Conservation (phyloP, 2,797 vertebrate genomes). For the Nyctalus aviator region DNA sequence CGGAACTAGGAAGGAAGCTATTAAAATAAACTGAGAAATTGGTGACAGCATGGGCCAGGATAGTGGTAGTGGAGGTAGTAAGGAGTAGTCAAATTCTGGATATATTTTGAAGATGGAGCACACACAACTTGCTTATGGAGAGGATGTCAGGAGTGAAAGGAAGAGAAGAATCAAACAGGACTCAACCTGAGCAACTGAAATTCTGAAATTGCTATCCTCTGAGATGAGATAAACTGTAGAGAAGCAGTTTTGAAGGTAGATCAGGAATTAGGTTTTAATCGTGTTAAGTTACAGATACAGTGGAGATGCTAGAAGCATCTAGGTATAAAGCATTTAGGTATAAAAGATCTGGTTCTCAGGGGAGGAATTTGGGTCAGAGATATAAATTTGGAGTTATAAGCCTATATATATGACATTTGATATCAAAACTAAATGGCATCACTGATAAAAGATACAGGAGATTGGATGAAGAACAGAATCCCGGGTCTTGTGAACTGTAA, state of each 20-base stretch:
- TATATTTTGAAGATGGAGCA: neutral
- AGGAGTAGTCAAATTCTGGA: neutral
- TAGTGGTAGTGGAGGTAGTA: too few species aligned
- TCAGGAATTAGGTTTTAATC: neutral
- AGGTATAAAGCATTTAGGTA: neutral
- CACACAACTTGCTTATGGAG: neutral
- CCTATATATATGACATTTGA: neutral
- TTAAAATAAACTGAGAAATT: neutral
- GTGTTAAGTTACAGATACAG: neutral
- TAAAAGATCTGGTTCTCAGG: neutral
- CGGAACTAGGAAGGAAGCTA: neutral
- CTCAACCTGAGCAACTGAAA: neutral
- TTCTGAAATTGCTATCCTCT: neutral
- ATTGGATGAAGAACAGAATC: neutral
- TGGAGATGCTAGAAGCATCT: neutral
- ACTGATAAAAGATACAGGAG: neutral
- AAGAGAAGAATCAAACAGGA: neutral
- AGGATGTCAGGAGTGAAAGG: neutral
- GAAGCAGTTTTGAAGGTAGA: neutral
- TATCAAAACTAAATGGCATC: neutral
- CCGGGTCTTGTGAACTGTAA: neutral
- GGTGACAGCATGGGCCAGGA: neutral
- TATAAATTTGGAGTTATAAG: slow-evolving; percentile 23
- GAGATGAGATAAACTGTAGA: neutral
- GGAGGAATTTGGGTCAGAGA: neutral